Base-by-base conservation (phyloP, 1,140 invertebrate species). In the Bilobella aurantiaca region DNA sequence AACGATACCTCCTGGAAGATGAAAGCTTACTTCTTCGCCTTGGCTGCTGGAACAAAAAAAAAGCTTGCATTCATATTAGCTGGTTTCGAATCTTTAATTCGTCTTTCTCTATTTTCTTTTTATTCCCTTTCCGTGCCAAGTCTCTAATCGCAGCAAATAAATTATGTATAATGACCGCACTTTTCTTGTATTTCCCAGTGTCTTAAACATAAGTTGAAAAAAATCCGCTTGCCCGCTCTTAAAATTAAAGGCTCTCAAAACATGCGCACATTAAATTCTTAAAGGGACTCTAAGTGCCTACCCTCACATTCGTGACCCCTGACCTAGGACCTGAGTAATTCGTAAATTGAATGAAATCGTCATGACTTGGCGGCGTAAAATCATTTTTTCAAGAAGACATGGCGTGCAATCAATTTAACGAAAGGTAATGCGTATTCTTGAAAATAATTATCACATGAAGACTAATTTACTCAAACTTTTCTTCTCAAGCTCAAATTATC, bases 101-200 rank as follows among this genome's bases (percentile, higher is more conserved):
- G 5, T 53, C 49, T 53, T 53, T 53, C 49, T 23, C 3, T 53
- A 53, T 53, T 16, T 53, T 23, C 12, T 53, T 53, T 53, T 53
- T 53, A 53, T 53, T 53, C 25, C 23, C 5, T 53, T 53, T 23
- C 49, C 23, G 49, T 23, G 49, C 49, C 49, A 53, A 53, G 23
- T 16, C 23, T 53, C 49, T 53, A 53, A 53, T 53, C 49, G 12
- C 49, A 53, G 49, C 5, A 53, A 14, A 53, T 53, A 53, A 53
- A 53, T 53, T 53, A 5, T 23, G 3, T 14, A 5, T 53, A 53
- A 53, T 53, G 49, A 53, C 14, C 21, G 34, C 34, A n/a, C n/a
- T 42, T n/a, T n/a, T 8, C 37, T 42, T 42, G n/a, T 42, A n/a
- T 42, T 42, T 42, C 37, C n/a, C 37, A n/a, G n/a, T 42, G 37